Conservation (phyloP, 2,888 invertebrate species). For the Eutolmus rufibarbis region DNA sequence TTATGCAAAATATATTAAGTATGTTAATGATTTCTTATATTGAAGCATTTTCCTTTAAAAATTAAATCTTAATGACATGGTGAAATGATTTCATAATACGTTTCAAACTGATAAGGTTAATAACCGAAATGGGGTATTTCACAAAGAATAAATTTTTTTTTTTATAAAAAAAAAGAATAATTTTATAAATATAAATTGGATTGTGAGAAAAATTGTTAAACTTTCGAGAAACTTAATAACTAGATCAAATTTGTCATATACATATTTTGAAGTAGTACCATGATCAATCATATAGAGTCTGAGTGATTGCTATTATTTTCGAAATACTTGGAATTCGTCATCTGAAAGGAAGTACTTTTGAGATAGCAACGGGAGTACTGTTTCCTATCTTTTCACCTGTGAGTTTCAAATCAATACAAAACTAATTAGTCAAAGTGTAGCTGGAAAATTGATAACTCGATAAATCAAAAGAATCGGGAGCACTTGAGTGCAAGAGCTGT, state of each 20-base stretch:
- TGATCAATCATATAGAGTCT: neutral
- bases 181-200: too few species aligned
- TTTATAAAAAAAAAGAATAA: too few species aligned
- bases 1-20: too few species aligned
- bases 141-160: too few species aligned
- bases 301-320: neutral
- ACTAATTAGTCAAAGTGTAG: neutral
- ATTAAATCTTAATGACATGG: too few species aligned
- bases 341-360: neutral
- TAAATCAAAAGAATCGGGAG: neutral
- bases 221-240: too few species aligned
- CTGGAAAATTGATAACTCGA: neutral
- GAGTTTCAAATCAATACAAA: neutral
- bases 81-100: too few species aligned
- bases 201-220: too few species aligned
- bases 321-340: neutral
- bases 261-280: neutral
- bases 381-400: neutral
- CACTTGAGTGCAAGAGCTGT: neutral
- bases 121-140: neutral
- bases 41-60: too few species aligned
- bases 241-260: too few species aligned
- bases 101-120: neutral
- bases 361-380: neutral
- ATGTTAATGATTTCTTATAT: too few species aligned